These are phyloP conservation scores for Andrena haemorrhoa DNA, from an alignment of 2,888 invertebrate genomes.

Conservation along the genomic window DNA sequence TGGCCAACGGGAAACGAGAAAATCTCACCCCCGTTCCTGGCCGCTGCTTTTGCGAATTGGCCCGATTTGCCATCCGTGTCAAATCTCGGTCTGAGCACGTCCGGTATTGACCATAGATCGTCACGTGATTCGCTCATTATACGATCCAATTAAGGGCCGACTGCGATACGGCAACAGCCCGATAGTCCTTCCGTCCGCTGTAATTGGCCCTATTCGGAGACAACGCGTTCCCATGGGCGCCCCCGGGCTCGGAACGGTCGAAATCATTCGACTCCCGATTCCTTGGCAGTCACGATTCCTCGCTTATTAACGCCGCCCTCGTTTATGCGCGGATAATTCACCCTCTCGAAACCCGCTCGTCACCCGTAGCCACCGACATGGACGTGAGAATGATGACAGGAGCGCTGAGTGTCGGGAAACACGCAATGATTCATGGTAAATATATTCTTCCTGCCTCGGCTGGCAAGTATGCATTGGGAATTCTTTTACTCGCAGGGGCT, in stretches of 20 bases:
- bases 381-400: not conserved
- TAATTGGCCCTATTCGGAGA: conserved; percentile 84
- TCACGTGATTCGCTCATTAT: conserved; percentile 80
- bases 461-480: not conserved
- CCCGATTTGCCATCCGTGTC: conserved; percentile 81
- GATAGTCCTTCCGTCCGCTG: conserved; percentile 70
- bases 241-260: conserved; percentile 73
- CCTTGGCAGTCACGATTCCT: conserved; percentile 72
- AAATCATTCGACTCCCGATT: conserved; percentile 72
- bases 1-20: conserved; percentile 11
- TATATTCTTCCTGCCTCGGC: not conserved
- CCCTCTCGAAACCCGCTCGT: conserved; percentile 33
- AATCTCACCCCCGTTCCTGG: conserved; percentile 12
- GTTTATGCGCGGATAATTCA: conserved; percentile 37
- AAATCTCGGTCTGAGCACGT: conserved; percentile 83
- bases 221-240: conserved; percentile 81
- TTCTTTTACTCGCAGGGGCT: not conserved
- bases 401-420: not conserved
- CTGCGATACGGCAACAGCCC: conserved; percentile 82
- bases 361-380: not conserved
- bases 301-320: conserved; percentile 68
- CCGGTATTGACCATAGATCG: conserved; percentile 79
- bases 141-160: conserved; percentile 81
- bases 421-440: too few relatives aligned
- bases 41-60: conserved; percentile 67